Percentiles rank a stretch among this genome's conserved stretches.
phyloP scores from a whole-genome alignment of 2,888 invertebrate genomes.

The Emmelina monodactyla region DNA sequence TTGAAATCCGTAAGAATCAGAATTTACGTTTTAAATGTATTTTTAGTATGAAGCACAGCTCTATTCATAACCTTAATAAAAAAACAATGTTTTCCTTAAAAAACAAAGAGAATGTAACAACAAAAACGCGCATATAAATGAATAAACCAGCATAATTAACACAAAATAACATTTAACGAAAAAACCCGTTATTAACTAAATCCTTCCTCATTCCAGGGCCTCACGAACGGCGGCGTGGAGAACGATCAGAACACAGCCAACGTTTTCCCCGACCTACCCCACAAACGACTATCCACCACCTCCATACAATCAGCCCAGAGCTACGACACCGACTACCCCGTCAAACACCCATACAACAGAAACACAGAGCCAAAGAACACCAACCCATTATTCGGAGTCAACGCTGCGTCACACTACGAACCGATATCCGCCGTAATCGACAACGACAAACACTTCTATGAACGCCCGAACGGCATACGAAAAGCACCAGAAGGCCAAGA shows the following conservation, averaged over 20 bases:
- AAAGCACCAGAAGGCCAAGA: slow-evolving; percentile 85
- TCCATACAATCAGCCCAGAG: slow-evolving; percentile 56
- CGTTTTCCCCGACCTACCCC: slow-evolving; percentile 32
- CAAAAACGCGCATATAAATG: too few relatives aligned
- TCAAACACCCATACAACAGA: slow-evolving; percentile 42
- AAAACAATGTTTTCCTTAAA: too few relatives aligned
- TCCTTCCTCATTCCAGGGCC: slow-evolving; percentile 39
- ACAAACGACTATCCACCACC: slow-evolving; percentile 51
- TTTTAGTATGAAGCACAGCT: too few relatives aligned
- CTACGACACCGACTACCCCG: slow-evolving; percentile 53
- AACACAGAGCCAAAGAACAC: slow-evolving; percentile 28
- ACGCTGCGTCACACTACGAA: slow-evolving; percentile 56
- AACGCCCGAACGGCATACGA: slow-evolving; percentile 62
- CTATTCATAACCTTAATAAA: too few relatives aligned
- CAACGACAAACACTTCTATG: slow-evolving; percentile 39
- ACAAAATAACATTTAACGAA: background rate
- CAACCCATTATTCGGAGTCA: slow-evolving; percentile 57
- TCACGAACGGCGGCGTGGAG: slow-evolving; percentile 56
- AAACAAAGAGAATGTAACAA: too few relatives aligned
- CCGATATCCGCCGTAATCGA: slow-evolving; percentile 30
- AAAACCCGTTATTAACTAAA: background rate
- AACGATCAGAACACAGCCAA: slow-evolving; percentile 55
- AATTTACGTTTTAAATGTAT: too few relatives aligned
- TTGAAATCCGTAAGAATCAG: too few relatives aligned
- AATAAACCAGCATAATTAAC: too few relatives aligned